Conservation (phyloP, 2,888 invertebrate genomes). For the Drosophila robusta region DNA sequence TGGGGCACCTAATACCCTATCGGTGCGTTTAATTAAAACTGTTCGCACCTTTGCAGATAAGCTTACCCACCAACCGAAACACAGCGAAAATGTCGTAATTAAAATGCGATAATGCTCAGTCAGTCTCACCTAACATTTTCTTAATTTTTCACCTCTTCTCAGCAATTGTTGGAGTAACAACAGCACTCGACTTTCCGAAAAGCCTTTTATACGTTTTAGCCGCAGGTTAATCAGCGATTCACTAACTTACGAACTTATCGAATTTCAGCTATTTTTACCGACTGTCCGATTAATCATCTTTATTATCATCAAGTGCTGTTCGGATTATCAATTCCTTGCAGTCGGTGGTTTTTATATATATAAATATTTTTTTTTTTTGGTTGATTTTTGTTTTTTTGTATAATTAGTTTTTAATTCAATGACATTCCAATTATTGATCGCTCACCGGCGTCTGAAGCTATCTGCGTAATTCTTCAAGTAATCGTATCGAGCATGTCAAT, state of each 20-base stretch:
- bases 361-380: no score
- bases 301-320: constrained; percentile 15
- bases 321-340: constrained; percentile 54
- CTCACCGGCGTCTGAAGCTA: constrained; percentile 12
- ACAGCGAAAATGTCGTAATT: constrained; percentile 57
- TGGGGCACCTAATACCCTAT: constrained; percentile 48
- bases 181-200: no score
- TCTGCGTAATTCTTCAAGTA: constrained; percentile 41
- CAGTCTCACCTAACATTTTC: constrained; percentile 44
- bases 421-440: constrained; percentile 47
- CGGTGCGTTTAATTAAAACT: constrained; percentile 63
- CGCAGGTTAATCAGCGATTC: neutral
- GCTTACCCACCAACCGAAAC: constrained; percentile 39
- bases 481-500: constrained; percentile 27
- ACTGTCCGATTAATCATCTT: constrained; percentile 27
- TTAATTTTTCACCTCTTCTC: constrained; percentile 16
- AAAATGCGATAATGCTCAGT: constrained; percentile 50
- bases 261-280: constrained; percentile 21
- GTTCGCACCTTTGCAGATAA: constrained; percentile 61
- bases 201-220: no score
- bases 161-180: neutral
- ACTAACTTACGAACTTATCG: constrained; percentile 1
- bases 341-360: constrained; percentile 9
- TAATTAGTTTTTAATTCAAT: constrained; percentile 50
- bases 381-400: neutral